Conservation (phyloP, 1,140 invertebrate species). For the Bombus breviceps region DNA sequence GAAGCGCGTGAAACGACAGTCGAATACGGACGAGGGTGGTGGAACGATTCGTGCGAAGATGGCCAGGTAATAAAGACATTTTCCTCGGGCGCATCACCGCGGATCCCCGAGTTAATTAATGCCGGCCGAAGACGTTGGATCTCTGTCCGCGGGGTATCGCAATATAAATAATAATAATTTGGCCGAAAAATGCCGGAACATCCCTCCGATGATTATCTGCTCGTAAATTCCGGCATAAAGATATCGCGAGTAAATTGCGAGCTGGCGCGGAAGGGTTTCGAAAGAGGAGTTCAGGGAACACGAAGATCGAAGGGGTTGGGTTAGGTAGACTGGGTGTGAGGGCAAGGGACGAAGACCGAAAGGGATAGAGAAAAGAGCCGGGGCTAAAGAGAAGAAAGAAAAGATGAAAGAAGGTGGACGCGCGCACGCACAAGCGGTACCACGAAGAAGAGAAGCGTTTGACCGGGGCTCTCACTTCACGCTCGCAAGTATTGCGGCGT, state of each 20-base stretch:
- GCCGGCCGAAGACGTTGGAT: conserved; percentile 52
- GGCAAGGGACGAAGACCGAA: not conserved
- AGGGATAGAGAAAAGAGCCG: conserved; percentile 4
- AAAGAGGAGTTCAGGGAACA: conserved; percentile 23
- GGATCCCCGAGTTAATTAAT: conserved; percentile 75
- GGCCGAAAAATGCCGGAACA: conserved; percentile 79
- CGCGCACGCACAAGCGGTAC: conserved; percentile 57
- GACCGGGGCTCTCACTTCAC: conserved; percentile 48
- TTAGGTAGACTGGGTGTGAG: no score
- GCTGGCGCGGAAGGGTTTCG: conserved; percentile 63
- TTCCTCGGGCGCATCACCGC: conserved; percentile 64
- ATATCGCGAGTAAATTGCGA: conserved; percentile 83
- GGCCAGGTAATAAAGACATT: conserved; percentile 79
- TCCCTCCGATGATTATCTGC: conserved; percentile 82
- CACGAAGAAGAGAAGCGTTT: conserved; percentile 24
- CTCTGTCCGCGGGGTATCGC: conserved; percentile 65
- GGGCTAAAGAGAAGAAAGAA: not conserved
- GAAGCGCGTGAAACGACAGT: no score
- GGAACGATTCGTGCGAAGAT: not conserved
- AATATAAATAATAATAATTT: conserved; percentile 82
- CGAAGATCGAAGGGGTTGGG: conserved; percentile 18
- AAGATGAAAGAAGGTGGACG: conserved; percentile 13
- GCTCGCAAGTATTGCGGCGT: conserved; percentile 60
- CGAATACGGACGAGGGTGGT: not conserved
- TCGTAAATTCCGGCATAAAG: conserved; percentile 82